Base-by-base conservation (phyloP, 2,888 invertebrate species). In the Podotricha telesiphe region DNA sequence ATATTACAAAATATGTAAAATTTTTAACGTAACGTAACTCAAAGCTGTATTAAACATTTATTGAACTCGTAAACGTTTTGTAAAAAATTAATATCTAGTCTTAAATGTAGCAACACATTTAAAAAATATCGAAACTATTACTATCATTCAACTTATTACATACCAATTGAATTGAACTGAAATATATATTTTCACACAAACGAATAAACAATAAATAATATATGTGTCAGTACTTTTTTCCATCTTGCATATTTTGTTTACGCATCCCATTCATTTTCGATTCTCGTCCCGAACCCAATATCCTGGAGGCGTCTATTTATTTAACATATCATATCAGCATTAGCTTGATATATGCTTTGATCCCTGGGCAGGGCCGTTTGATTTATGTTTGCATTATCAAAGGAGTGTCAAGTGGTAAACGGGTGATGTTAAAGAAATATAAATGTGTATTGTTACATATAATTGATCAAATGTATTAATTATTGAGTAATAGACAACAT, bases 241-340 rank as follows among this genome's bases (percentile, higher is more conserved):
- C 45, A 45, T 55, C 55, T 61, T 61, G 68, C 65, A 59, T 65
- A 56, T 69, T 68, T 48, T 72, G 64, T 72, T 72, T 70, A 68
- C 67, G 47, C 55, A 51, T 71, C 69, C 73, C 69, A 74, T 87
- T 86, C 83, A 84, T 86, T 86, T 84, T 86, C 82, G 83, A 87
- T 86, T 83, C 80, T 78, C 79, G 73, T 74, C 78, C 78, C 76
- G 79, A 81, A 86, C 84, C 87, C 89, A 89, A 91, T 91, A 89
- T 89, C 91, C 88, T 87, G 83, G 74, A 78, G 78, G 82, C 84
- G 85, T 79, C 91, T 93, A 91, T 93, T 93, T 93, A 93, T 93
- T 93, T 89, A 92, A 91, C 91, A 91, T 91, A 91, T 91, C 91
- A 91, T 88, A 92, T 90, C 89, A 86, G 86, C 85, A 89, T 92